These are phyloP conservation scores for Anastatus disparis DNA, from an alignment of 1,140 invertebrate genomes.

Conservation along the genomic window DNA sequence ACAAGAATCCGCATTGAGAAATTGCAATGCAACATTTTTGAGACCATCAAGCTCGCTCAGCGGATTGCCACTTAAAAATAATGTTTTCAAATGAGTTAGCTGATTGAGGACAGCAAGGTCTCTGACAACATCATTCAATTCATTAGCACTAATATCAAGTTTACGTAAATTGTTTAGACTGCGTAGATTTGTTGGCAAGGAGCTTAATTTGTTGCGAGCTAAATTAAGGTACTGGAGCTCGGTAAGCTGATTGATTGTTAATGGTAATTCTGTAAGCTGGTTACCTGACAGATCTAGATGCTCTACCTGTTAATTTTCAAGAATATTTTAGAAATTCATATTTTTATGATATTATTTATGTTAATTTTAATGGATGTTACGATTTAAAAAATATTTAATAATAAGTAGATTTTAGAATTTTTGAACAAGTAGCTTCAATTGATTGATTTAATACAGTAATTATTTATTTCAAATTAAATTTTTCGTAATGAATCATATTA, in stretches of 20 bases:
- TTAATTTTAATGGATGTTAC: too few species aligned
- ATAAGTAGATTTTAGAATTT: too few species aligned
- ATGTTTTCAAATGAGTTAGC: slow-evolving; percentile 47
- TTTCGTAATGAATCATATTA: too few species aligned
- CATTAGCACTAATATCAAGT: slow-evolving; percentile 53
- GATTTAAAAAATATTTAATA: too few species aligned
- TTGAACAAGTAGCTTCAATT: too few species aligned
- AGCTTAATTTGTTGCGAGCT: slow-evolving; percentile 52
- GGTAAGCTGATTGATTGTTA: slow-evolving; percentile 48
- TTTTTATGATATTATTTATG: too few species aligned
- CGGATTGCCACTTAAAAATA: slow-evolving; percentile 55
- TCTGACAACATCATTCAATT: slow-evolving; percentile 25
- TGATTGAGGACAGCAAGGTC: slow-evolving; percentile 43
- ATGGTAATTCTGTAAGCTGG: slow-evolving; percentile 45
- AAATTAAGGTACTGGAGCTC: slow-evolving; percentile 55
- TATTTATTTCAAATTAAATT: too few species aligned
- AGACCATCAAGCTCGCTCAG: slow-evolving; percentile 50
- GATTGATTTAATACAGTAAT: too few species aligned
- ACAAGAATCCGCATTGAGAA: slow-evolving; percentile 54
- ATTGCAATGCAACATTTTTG: slow-evolving; percentile 45
- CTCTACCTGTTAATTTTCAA: slow-evolving; percentile 55
- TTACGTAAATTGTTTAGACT: slow-evolving; percentile 47
- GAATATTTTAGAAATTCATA: too few species aligned
- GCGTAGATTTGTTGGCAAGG: slow-evolving; percentile 48
- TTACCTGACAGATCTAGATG: slow-evolving; percentile 58